These are phyloP conservation scores for Boloria selene DNA, from an alignment of 2,888 invertebrate species.

Conservation along the genomic window DNA sequence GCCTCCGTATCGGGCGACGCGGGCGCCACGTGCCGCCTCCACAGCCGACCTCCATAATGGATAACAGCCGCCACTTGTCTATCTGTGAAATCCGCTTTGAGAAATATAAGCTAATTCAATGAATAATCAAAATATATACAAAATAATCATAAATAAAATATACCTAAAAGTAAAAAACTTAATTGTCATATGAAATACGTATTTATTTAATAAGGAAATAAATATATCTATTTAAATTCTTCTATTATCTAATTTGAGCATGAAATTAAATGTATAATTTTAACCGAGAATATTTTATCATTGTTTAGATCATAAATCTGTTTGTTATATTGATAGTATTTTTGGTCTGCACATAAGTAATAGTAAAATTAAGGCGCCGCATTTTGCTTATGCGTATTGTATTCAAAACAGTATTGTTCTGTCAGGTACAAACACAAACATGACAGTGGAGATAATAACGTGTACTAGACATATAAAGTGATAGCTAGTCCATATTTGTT, in stretches of 20 bases:
- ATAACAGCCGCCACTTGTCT: background rate
- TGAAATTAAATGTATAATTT: background rate
- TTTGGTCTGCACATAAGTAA: slow-evolving; percentile 27
- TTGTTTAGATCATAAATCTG: slow-evolving; percentile 4
- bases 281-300: background rate
- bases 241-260: too few species aligned
- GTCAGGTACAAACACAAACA: slow-evolving; percentile 33
- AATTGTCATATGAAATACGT: too few species aligned
- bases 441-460: slow-evolving; percentile 30
- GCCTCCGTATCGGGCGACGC: slow-evolving; percentile 6
- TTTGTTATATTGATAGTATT: slow-evolving; percentile 25
- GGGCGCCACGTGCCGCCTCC: slow-evolving; percentile 22
- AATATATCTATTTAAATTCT: too few species aligned
- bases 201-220: too few species aligned
- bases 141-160: too few species aligned
- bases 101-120: background rate
- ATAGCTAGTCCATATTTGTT: slow-evolving; percentile 30
- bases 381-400: slow-evolving; percentile 39
- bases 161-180: too few species aligned
- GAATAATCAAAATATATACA: background rate
- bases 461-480: slow-evolving; percentile 26
- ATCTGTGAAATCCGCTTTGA: background rate
- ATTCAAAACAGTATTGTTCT: slow-evolving; percentile 45
- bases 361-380: slow-evolving; percentile 31
- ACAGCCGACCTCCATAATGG: background rate